Conservation (phyloP, 2,113 vertebrate species). For the Nesogale talazaci region DNA sequence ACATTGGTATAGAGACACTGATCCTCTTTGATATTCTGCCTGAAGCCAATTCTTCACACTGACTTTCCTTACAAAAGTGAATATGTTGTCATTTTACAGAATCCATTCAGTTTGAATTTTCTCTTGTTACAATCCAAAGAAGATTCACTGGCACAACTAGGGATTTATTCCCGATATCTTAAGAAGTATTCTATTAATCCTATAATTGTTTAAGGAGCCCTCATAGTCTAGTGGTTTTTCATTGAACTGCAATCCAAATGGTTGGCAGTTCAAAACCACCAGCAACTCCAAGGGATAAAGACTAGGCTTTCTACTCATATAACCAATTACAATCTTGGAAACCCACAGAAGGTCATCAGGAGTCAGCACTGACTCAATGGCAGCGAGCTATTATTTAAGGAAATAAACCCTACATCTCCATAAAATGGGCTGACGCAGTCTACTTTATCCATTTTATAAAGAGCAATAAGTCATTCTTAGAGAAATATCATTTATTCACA, state of each 20-base stretch:
- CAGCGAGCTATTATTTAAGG: too few species aligned
- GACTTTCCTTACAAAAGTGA: background rate
- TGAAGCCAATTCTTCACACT: background rate
- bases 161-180: background rate
- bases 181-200: background rate
- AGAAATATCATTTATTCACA: slow-evolving; percentile 14
- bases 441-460: background rate
- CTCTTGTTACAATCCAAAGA: background rate
- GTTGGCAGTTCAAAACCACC: too few species aligned
- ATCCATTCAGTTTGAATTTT: background rate
- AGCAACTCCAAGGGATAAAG: too few species aligned
- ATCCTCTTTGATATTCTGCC: background rate
- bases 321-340: too few species aligned
- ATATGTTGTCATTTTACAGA: background rate
- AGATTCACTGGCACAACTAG: background rate
- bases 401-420: background rate
- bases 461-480: background rate
- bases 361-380: too few species aligned
- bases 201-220: background rate
- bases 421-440: background rate
- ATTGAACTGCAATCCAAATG: too few species aligned
- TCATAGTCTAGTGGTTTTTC: too few species aligned
- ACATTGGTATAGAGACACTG: background rate
- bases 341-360: too few species aligned
- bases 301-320: too few species aligned